A percentile compares a stretch with the other conserved stretches of the same genome.
Conservation (phyloP, 1,140 invertebrate genomes). For the Aethina tumida region DNA sequence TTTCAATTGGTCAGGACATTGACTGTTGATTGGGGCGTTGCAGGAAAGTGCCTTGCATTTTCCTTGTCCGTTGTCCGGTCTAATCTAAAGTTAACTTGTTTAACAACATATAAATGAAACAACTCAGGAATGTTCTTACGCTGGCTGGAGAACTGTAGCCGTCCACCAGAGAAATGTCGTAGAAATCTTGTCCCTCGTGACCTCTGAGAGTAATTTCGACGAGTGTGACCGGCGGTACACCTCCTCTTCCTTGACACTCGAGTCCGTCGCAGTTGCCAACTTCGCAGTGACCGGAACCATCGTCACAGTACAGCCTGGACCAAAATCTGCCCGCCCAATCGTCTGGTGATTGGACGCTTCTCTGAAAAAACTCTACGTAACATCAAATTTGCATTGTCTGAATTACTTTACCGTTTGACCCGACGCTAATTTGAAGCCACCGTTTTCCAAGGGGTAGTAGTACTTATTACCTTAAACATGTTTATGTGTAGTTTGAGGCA, state of each 20-base stretch:
- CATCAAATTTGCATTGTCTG: too few species aligned
- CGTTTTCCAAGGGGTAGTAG: too few species aligned
- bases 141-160: slow-evolving; percentile 33
- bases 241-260: slow-evolving; percentile 35
- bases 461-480: too few species aligned
- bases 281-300: slow-evolving; percentile 21
- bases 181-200: slow-evolving; percentile 30
- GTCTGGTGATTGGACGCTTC: slow-evolving; percentile 10
- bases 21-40: slow-evolving; percentile 27
- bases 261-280: slow-evolving; percentile 35
- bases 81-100: too few species aligned
- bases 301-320: slow-evolving; percentile 32
- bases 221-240: slow-evolving; percentile 35
- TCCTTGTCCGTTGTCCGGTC: too few species aligned
- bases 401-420: too few species aligned
- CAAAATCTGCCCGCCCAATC: slow-evolving; percentile 34
- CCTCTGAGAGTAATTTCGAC: slow-evolving; percentile 36
- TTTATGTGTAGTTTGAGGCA: too few species aligned
- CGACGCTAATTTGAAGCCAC: too few species aligned
- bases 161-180: slow-evolving; percentile 38
- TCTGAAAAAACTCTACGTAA: too few species aligned
- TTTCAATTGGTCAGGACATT: slow-evolving; percentile 32
- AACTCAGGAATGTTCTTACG: slow-evolving; percentile 14
- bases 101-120: not conserved
- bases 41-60: slow-evolving; percentile 32